phyloP scores from a whole-genome alignment of 2,113 vertebrate species.

The Oncorhynchus nerka region DNA sequence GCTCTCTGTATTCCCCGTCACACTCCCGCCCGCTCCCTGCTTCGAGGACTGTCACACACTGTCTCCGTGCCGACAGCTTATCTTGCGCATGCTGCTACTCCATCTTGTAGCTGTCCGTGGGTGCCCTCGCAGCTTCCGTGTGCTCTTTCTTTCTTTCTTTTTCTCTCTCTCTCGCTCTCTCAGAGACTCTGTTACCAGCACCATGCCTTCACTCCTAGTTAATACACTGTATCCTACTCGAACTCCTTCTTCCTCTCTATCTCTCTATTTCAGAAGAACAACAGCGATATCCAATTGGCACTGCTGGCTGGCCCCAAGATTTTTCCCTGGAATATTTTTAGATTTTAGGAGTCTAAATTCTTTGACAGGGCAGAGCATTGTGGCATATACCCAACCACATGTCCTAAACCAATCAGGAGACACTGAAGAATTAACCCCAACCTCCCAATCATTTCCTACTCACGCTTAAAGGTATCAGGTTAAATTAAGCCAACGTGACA shows the following conservation, averaged over 20 bases:
- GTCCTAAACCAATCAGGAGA: neutral
- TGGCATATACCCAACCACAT: neutral
- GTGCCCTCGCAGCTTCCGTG: neutral
- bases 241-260: neutral
- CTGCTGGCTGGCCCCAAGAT: neutral
- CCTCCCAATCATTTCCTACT: conserved; percentile 42
- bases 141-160: neutral
- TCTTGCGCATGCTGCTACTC: conserved; percentile 59
- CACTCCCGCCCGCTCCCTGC: conserved; percentile 64
- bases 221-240: conserved; percentile 21
- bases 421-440: conserved; percentile 13
- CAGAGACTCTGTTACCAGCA: conserved; percentile 24
- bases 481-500: conserved; percentile 78
- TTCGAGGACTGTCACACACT: conserved; percentile 65
- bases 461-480: conserved; percentile 68
- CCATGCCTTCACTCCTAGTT: conserved; percentile 33
- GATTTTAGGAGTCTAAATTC: neutral
- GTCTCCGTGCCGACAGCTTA: conserved; percentile 61
- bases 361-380: neutral
- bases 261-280: conserved; percentile 1
- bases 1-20: conserved; percentile 80
- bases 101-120: conserved; percentile 63
- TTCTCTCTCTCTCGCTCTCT: conserved; percentile 14
- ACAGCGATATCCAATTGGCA: neutral
- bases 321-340: neutral